A percentile compares a stretch with the other conserved stretches of the same genome.
Evolutionary conservation across 2,888 invertebrate species (phyloP).

Genomic region (Chrysopilus asiliformis): DNA sequence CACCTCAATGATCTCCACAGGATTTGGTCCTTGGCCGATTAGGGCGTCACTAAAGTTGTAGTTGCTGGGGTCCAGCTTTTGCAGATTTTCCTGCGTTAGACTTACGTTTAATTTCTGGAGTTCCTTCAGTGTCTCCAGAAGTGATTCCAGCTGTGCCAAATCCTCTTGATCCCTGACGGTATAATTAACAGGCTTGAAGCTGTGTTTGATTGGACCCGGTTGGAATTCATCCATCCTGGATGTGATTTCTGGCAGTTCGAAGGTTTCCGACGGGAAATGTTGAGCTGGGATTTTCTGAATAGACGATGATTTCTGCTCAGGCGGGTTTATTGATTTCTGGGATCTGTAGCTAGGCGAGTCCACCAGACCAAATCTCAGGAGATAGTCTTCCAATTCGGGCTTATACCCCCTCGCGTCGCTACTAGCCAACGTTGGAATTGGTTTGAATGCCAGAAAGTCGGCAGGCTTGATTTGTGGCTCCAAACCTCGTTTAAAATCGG

Average conservation of each 20-base stretch:
- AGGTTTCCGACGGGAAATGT: background rate
- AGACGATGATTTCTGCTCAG: conserved; percentile 10
- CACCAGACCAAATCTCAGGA: conserved; percentile 33
- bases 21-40: conserved; percentile 33
- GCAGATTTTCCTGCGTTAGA: conserved; percentile 34
- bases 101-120: conserved; percentile 34
- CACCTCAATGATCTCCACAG: conserved; percentile 26
- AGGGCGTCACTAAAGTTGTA: conserved; percentile 27
- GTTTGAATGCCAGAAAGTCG: conserved; percentile 34
- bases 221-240: too few relatives aligned
- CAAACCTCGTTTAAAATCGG: conserved; percentile 23
- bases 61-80: conserved; percentile 29
- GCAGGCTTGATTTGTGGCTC: conserved; percentile 27
- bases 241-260: conserved; percentile 1
- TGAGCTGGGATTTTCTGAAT: conserved; percentile 2
- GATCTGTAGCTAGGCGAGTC: conserved; percentile 12
- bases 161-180: conserved; percentile 36
- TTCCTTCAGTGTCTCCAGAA: conserved; percentile 37
- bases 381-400: conserved; percentile 31
- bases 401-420: conserved; percentile 25
- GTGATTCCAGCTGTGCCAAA: conserved; percentile 36
- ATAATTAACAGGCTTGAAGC: background rate
- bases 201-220: conserved; percentile 6
- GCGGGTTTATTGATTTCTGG: conserved; percentile 9
- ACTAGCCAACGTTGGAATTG: conserved; percentile 25